Conservation (phyloP, 2,113 vertebrate genomes). For the Cichladusa arquata region DNA sequence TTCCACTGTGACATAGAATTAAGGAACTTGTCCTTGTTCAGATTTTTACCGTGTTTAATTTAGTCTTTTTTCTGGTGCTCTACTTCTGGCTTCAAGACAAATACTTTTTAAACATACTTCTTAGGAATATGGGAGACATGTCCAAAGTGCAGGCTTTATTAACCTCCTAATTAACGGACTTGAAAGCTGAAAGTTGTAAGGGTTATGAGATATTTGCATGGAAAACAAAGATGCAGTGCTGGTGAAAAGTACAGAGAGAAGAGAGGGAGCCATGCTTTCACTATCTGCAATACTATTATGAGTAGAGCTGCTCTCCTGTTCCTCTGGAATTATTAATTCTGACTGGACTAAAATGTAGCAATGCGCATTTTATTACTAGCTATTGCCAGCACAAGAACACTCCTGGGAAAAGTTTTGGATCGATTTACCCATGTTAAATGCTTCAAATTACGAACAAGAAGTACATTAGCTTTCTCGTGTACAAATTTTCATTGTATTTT, state of each 20-base stretch:
- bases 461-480: not conserved
- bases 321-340: constrained; percentile 2
- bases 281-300: not conserved
- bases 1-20: not conserved
- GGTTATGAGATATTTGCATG: not conserved
- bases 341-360: not conserved
- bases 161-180: not conserved
- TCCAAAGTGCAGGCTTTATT: not conserved
- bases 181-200: not conserved
- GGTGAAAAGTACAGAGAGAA: not conserved
- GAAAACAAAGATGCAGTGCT: not conserved
- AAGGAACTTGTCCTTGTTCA: not conserved
- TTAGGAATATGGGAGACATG: not conserved
- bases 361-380: not conserved
- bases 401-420: not conserved
- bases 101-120: not conserved
- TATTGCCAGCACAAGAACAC: not conserved
- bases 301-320: not conserved
- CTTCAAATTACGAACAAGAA: not conserved
- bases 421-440: not conserved
- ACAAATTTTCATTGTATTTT: not conserved
- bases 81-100: not conserved
- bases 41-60: not conserved
- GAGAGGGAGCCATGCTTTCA: not conserved
- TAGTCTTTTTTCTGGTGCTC: not conserved